Evolutionary conservation across 1,140 invertebrate species (phyloP).

Genomic region (Leptoteleia sp.): DNA sequence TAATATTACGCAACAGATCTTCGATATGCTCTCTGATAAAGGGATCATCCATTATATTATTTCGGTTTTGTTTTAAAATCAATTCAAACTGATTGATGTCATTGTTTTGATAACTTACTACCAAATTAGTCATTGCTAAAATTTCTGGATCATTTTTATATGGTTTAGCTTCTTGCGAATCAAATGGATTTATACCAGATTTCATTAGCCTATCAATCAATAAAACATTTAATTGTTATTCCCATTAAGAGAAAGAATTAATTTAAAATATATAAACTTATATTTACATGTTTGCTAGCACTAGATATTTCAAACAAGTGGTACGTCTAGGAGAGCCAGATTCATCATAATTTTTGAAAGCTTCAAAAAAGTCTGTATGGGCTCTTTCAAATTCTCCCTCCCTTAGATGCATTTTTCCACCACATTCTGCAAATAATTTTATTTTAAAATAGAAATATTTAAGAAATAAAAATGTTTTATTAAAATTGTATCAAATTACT

Average conservation of each 20-base stretch:
- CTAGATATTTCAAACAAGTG: slow-evolving; percentile 99
- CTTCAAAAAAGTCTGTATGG: slow-evolving; percentile 99
- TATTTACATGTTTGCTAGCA: slow-evolving; percentile 96
- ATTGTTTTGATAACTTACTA: slow-evolving; percentile 99
- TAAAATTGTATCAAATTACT: no score
- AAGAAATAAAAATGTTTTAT: background rate
- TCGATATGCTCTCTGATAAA: slow-evolving; percentile 99
- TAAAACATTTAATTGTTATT: background rate
- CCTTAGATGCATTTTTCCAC: slow-evolving; percentile 99
- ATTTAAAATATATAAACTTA: background rate
- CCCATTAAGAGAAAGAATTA: no score
- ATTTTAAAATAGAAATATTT: slow-evolving; percentile 16
- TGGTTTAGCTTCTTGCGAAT: slow-evolving; percentile 99
- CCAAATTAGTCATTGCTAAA: slow-evolving; percentile 99
- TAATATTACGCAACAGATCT: slow-evolving; percentile 97
- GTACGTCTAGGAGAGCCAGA: slow-evolving; percentile 98
- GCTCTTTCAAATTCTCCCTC: slow-evolving; percentile 99
- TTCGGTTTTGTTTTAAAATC: slow-evolving; percentile 96
- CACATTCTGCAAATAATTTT: slow-evolving; percentile 96
- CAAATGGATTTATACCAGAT: slow-evolving; percentile 99
- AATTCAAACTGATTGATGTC: slow-evolving; percentile 99
- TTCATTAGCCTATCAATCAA: slow-evolving; percentile 98
- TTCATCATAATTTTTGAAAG: slow-evolving; percentile 99
- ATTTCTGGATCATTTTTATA: slow-evolving; percentile 99
- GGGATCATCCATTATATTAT: slow-evolving; percentile 99